These are phyloP conservation scores for Blastobasis adustella DNA, from an alignment of 2,888 invertebrate species.

Conservation along the genomic window DNA sequence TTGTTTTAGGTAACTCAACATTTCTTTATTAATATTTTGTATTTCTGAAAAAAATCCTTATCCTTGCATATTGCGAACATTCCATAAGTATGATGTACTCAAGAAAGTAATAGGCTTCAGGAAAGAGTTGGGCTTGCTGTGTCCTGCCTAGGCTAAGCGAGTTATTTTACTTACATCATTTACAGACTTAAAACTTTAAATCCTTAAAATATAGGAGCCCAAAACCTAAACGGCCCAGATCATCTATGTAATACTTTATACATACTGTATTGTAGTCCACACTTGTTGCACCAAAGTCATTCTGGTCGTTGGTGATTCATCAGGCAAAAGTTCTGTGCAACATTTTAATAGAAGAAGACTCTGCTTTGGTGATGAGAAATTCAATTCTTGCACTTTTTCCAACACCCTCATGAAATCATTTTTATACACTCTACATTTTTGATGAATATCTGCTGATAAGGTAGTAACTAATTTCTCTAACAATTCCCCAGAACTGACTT, in stretches of 20 bases:
- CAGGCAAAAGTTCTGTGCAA: slow-evolving; percentile 72
- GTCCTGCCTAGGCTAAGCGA: too few relatives aligned
- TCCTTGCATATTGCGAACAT: too few relatives aligned
- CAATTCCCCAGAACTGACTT: slow-evolving; percentile 31
- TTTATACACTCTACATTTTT: slow-evolving; percentile 61
- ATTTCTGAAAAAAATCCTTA: too few relatives aligned
- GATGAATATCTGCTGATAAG: slow-evolving; percentile 52
- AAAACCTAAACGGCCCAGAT: too few relatives aligned
- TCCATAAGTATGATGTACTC: too few relatives aligned
- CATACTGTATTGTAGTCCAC: slow-evolving; percentile 70
- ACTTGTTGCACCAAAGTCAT: slow-evolving; percentile 65
- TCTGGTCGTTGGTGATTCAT: slow-evolving; percentile 58
- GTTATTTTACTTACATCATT: too few relatives aligned
- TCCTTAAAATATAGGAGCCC: too few relatives aligned
- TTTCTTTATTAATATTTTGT: too few relatives aligned
- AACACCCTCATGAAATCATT: slow-evolving; percentile 54
- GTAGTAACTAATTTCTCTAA: slow-evolving; percentile 53
- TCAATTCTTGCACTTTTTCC: slow-evolving; percentile 47
- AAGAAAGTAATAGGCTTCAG: too few relatives aligned
- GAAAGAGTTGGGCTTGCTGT: too few relatives aligned
- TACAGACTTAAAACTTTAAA: too few relatives aligned
- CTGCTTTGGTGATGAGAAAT: slow-evolving; percentile 58
- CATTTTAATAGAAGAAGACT: slow-evolving; percentile 67
- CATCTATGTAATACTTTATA: not conserved
- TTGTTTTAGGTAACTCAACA: too few relatives aligned